These are phyloP conservation scores for Drosophila sulfurigaster DNA, from an alignment of 1,140 invertebrate genomes.

Conservation along the genomic window DNA sequence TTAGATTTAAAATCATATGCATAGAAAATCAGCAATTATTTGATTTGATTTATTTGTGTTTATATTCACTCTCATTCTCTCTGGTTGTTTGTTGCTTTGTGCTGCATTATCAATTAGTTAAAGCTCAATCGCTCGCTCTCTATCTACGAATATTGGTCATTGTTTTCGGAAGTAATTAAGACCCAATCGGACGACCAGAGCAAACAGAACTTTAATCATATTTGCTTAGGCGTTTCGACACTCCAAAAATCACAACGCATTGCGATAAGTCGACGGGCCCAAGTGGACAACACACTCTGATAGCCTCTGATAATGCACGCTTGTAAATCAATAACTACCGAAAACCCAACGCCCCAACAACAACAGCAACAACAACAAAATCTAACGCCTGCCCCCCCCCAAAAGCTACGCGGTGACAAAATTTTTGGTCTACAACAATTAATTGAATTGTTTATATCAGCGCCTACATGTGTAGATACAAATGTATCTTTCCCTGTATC, in stretches of 20 bases:
- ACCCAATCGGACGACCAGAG: constrained; percentile 68
- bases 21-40: constrained; percentile 34
- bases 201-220: constrained; percentile 79
- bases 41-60: constrained; percentile 62
- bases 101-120: constrained; percentile 71
- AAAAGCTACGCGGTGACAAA: constrained; percentile 56
- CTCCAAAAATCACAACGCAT: constrained; percentile 76
- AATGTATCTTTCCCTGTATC: constrained; percentile 67
- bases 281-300: constrained; percentile 66
- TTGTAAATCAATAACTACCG: constrained; percentile 84
- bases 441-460: constrained; percentile 80
- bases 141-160: constrained; percentile 52
- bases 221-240: constrained; percentile 82
- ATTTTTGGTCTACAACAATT: constrained; percentile 72
- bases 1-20: not conserved
- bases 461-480: constrained; percentile 75
- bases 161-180: constrained; percentile 83
- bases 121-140: constrained; percentile 50
- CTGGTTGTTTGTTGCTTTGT: constrained; percentile 1
- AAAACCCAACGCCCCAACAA: constrained; percentile 39
- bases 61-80: not conserved
- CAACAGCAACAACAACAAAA: too few species aligned
- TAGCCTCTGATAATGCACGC: constrained; percentile 57
- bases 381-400: constrained; percentile 8
- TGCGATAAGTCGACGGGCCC: constrained; percentile 65